Evolutionary conservation across 2,888 invertebrate genomes (phyloP).

Genomic region (Danaus chrysippus): DNA sequence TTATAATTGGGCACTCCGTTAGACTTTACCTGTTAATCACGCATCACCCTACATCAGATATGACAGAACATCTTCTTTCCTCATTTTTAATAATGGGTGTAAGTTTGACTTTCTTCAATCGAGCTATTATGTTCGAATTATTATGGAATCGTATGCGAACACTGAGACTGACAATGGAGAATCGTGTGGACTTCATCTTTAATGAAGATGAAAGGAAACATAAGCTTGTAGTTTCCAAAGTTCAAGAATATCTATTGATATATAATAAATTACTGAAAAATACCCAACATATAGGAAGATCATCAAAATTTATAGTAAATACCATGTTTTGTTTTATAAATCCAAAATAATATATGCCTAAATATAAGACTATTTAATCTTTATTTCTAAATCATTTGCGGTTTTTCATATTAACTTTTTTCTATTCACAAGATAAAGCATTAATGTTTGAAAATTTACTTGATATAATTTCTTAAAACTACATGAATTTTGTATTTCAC

Average conservation of each 20-base stretch:
- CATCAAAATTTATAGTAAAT: slow-evolving; percentile 1
- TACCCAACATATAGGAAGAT: neutral
- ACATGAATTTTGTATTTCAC: too few relatives aligned
- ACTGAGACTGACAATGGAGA: slow-evolving; percentile 10
- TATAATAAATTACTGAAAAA: neutral
- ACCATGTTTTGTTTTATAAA: neutral
- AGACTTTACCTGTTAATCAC: too few relatives aligned
- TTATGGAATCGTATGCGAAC: slow-evolving; percentile 14
- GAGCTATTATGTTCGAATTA: slow-evolving; percentile 16
- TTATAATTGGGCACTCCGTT: too few relatives aligned
- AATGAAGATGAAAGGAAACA: neutral
- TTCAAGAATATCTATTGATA: neutral
- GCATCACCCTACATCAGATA: too few relatives aligned
- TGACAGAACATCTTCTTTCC: too few relatives aligned
- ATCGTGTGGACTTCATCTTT: neutral
- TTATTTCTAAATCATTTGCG: too few relatives aligned
- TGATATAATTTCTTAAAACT: too few relatives aligned
- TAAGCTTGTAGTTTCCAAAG: neutral
- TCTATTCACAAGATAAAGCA: neutral
- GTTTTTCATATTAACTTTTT: too few relatives aligned
- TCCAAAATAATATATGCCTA: too few relatives aligned
- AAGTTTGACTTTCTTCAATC: slow-evolving; percentile 3
- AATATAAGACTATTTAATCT: too few relatives aligned
- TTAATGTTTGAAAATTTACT: neutral
- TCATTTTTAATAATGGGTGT: neutral